Conservation (phyloP, 2,797 vertebrate species). For the Notolepis coatsorum region DNA sequence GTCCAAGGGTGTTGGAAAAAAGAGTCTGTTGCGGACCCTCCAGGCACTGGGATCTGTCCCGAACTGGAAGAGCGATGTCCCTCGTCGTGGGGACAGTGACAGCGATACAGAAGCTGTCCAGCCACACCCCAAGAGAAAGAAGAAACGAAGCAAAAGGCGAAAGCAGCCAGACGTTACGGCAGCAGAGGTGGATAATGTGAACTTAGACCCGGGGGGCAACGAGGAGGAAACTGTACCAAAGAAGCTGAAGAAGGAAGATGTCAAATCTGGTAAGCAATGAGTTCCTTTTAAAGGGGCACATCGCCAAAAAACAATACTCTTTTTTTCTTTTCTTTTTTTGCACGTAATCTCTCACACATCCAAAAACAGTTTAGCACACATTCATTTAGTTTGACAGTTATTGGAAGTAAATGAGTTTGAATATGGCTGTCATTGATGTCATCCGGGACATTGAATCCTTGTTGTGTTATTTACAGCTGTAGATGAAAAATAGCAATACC, state of each 20-base stretch:
- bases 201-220: not conserved
- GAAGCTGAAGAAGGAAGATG: slow-evolving; percentile 41
- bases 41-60: slow-evolving; percentile 76
- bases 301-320: no score
- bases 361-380: no score
- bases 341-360: no score
- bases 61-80: slow-evolving; percentile 61
- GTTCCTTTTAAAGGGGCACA: no score
- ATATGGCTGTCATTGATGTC: no score
- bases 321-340: no score
- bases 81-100: slow-evolving; percentile 59
- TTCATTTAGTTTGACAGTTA: no score
- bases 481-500: no score
- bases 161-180: slow-evolving; percentile 41
- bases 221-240: slow-evolving; percentile 41
- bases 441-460: no score
- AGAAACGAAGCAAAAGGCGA: slow-evolving; percentile 71
- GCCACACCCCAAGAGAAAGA: slow-evolving; percentile 62
- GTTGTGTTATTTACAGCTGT: no score
- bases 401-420: no score
- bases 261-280: slow-evolving; percentile 55
- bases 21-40: slow-evolving; percentile 80
- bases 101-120: slow-evolving; percentile 57
- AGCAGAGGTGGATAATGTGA: slow-evolving; percentile 38
- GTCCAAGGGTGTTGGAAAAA: slow-evolving; percentile 68